Evolutionary conservation across 2,888 invertebrate genomes (phyloP), one percentile per base, ranked within the genome.

Genomic region (Timandra comae): DNA sequence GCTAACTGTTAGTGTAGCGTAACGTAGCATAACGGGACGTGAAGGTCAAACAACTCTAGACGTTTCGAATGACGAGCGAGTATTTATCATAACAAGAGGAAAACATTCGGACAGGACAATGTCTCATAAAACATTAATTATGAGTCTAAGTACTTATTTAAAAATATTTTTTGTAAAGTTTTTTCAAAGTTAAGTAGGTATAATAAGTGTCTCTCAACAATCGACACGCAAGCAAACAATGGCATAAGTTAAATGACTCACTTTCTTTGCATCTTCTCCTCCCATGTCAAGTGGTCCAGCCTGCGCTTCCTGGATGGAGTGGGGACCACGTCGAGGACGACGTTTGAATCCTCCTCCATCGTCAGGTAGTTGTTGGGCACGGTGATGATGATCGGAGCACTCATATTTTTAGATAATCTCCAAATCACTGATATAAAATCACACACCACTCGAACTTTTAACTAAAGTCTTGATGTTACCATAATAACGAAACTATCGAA

Each of bases 231-330:
- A 25, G n/a, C n/a, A n/a, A n/a, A 22, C 22, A 22, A 22, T 22
- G 9, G 9, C 27, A 27, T 33, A 42, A 30, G 41, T 11, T 22
- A 10, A 27, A 37, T 8, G 25, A 89, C 93, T 88, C 79, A 95
- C 95, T 95, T 95, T 66, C 95, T 87, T 73, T 94, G 93, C 56
- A 95, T 86, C 68, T 95, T 96, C 69, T 95, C 94, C 62, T 95
- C 95, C 91, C 93, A 93, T 38, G 93, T 87, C 25, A 95, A 76
- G 68, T 96, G 95, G 68, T 95, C 95, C 56, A 95, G 80, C 32
- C 94, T 87, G 35, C 95, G 87, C 67, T 95, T 95, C 56, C 85
- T 65, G 38, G 85, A 79, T 27, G 77, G 68, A 31, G 69, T 49
- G 33, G 70, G 62, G 19, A 76, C 60, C 41, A 69, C 60, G 47